Conservation (phyloP, 2,113 vertebrate genomes). For the Lethenteron reissneri region DNA sequence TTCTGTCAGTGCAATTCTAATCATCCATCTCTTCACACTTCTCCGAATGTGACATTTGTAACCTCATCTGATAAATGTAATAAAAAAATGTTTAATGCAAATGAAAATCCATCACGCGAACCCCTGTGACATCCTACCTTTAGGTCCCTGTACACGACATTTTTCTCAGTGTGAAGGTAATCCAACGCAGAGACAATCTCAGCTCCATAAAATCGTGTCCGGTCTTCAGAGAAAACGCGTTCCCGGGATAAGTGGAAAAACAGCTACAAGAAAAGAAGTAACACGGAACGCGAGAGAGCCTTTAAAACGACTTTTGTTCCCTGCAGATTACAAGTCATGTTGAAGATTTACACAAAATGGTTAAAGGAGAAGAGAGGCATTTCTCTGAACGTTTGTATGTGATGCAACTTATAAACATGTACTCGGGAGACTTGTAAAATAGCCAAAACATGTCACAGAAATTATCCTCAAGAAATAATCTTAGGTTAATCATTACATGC, state of each 20-base stretch:
- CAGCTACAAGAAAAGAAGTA: conserved; percentile 39
- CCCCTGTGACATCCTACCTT: conserved; percentile 40
- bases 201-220: conserved; percentile 91
- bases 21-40: no score
- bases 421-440: no score
- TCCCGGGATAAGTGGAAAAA: conserved; percentile 99
- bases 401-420: no score
- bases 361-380: no score
- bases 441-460: no score
- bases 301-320: conserved; percentile 50
- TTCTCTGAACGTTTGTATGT: no score
- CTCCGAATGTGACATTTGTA: no score
- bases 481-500: no score
- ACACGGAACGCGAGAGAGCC: conserved; percentile 40
- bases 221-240: conserved; percentile 95
- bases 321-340: no score
- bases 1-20: no score
- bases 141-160: conserved; percentile 80
- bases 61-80: neutral
- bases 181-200: conserved; percentile 92
- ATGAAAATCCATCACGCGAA: neutral
- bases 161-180: conserved; percentile 97
- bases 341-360: no score
- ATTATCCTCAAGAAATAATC: no score
- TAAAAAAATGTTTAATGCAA: conserved; percentile 12